Evolutionary conservation across 2,888 invertebrate genomes (phyloP).

Genomic region (Rhagium mordax): DNA sequence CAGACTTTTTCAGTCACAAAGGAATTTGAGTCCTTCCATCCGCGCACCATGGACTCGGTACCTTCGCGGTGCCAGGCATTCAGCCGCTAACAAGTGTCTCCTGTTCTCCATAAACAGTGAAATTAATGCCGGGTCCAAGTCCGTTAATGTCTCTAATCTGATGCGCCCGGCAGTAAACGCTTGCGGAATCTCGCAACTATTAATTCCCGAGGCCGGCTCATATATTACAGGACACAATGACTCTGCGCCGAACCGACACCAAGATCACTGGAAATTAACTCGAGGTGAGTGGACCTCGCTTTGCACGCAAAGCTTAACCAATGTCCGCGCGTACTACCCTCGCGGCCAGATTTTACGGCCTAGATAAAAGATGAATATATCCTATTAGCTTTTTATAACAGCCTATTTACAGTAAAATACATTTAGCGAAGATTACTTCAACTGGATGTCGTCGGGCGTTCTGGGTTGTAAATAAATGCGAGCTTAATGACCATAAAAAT

Average conservation of each 20-base stretch:
- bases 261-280: conserved; percentile 55
- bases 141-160: conserved; percentile 70
- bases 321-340: background rate
- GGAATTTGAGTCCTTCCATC: conserved; percentile 43
- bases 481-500: too few species aligned
- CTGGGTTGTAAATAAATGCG: too few species aligned
- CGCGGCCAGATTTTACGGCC: background rate
- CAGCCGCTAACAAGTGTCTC: conserved; percentile 60
- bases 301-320: conserved; percentile 36
- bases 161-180: conserved; percentile 68
- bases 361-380: background rate
- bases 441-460: too few species aligned
- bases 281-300: conserved; percentile 45
- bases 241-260: conserved; percentile 48
- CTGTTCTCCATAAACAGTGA: conserved; percentile 66
- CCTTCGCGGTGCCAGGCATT: conserved; percentile 53
- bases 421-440: background rate
- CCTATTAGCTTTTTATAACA: background rate
- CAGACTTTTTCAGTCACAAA: conserved; percentile 41
- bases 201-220: conserved; percentile 66
- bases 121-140: conserved; percentile 68
- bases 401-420: background rate
- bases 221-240: conserved; percentile 67
- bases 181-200: conserved; percentile 69
- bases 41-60: conserved; percentile 13